Conservation (phyloP, 2,888 invertebrate genomes). For the Timema cristinae region DNA sequence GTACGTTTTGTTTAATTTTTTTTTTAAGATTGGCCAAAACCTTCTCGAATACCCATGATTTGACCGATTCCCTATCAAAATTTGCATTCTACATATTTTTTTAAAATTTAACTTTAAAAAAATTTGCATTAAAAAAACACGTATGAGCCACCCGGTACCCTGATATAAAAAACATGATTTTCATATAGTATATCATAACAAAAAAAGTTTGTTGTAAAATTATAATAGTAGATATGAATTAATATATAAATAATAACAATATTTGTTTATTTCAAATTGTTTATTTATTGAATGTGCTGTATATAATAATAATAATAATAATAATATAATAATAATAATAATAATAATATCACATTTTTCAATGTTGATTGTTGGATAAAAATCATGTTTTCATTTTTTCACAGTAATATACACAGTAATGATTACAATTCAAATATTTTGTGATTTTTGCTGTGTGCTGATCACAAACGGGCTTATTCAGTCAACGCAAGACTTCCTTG, state of each 20-base stretch:
- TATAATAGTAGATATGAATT: too few relatives aligned
- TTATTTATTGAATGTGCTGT: conserved; percentile 2
- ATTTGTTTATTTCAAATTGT: conserved; percentile 10
- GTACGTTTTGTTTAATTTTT: conserved; percentile 9
- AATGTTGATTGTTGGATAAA: conserved; percentile 14
- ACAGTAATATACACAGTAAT: conserved; percentile 14
- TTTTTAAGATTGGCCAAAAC: conserved; percentile 12
- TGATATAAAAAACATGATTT: too few relatives aligned
- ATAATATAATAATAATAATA: too few relatives aligned
- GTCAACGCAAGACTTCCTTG: conserved; percentile 13
- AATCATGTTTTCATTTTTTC: conserved; percentile 16
- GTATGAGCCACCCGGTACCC: background rate
- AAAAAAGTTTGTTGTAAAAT: too few relatives aligned
- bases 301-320: conserved; percentile 14
- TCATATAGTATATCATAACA: too few relatives aligned
- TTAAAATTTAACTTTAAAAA: background rate
- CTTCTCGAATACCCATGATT: background rate
- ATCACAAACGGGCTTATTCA: conserved; percentile 16
- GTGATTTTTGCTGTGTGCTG: conserved; percentile 18
- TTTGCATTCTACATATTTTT: conserved; percentile 12
- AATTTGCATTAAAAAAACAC: conserved; percentile 1
- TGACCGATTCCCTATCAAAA: conserved; percentile 7
- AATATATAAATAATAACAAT: conserved; percentile 14
- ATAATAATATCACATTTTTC: conserved; percentile 10
- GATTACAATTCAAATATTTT: conserved; percentile 14